These are phyloP conservation scores for Gymnoscopelus braueri DNA, from an alignment of 2,797 vertebrate species.

Conservation along the genomic window DNA sequence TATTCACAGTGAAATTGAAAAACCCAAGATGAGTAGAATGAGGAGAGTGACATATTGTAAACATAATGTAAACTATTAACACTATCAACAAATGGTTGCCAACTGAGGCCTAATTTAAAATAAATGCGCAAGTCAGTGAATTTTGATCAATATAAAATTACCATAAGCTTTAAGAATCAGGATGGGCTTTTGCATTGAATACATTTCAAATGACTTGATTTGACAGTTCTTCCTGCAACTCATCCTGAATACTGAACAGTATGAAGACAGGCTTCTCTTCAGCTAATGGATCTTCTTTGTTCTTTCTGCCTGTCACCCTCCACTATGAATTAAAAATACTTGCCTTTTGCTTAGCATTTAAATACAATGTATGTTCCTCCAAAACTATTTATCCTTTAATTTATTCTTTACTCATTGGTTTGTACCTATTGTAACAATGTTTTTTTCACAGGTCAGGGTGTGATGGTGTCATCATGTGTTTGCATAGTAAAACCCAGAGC, in stretches of 20 bases:
- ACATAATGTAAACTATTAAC: neutral
- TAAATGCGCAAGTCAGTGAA: neutral
- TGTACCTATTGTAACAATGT: neutral
- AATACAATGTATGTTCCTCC: constrained; percentile 28
- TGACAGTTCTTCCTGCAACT: neutral
- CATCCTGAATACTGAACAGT: constrained; percentile 15
- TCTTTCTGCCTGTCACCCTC: constrained; percentile 32
- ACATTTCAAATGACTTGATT: constrained; percentile 19
- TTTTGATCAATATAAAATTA: neutral
- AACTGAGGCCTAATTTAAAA: constrained; percentile 6
- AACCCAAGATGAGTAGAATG: constrained; percentile 43
- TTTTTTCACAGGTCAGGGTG: constrained; percentile 16
- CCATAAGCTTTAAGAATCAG: constrained; percentile 2
- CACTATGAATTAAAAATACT: constrained; percentile 43
- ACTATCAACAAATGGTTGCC: too few species aligned
- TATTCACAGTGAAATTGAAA: constrained; percentile 74
- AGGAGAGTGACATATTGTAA: constrained; percentile 49
- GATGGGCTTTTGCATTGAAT: neutral
- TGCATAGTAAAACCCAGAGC: too few species aligned
- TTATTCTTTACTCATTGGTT: constrained; percentile 31
- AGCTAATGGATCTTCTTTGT: constrained; percentile 28
- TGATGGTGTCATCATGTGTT: neutral
- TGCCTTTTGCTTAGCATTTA: constrained; percentile 50
- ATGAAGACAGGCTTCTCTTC: constrained; percentile 26
- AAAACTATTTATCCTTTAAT: constrained; percentile 37